A percentile compares a stretch with the other conserved stretches of the same genome.
phyloP scores from a whole-genome alignment of 2,113 vertebrate species.

The Potamarius usumacintae region DNA sequence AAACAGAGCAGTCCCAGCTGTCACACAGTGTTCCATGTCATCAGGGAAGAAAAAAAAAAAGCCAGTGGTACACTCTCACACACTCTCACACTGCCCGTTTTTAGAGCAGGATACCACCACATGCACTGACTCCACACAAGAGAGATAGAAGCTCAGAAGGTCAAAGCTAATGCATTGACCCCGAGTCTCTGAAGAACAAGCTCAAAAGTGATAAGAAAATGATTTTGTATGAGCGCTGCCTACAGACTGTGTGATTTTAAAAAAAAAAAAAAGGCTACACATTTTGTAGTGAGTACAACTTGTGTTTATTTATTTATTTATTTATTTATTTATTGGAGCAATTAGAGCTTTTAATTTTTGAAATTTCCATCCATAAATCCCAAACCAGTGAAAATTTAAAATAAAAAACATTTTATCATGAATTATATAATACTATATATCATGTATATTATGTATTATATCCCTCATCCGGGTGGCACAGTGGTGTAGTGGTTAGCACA shows the following conservation, averaged over 20 bases:
- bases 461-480: too few relatives aligned
- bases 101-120: constrained; percentile 34
- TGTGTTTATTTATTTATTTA: not conserved
- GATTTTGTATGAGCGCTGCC: constrained; percentile 39
- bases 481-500: too few relatives aligned
- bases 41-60: not conserved
- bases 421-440: not conserved
- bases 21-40: constrained; percentile 22
- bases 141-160: constrained; percentile 41
- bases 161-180: constrained; percentile 61
- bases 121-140: constrained; percentile 7
- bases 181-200: constrained; percentile 45
- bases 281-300: not conserved
- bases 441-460: not conserved
- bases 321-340: not conserved
- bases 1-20: constrained; percentile 1
- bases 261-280: not conserved
- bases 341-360: not conserved
- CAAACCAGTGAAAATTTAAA: not conserved
- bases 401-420: not conserved
- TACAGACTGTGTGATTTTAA: constrained; percentile 19
- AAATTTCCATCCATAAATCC: not conserved
- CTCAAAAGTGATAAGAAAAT: constrained; percentile 51
- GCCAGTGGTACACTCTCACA: constrained; percentile 18
- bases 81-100: constrained; percentile 13